Evolutionary conservation across 2,888 invertebrate species (phyloP), one percentile per base, ranked within the genome.

Genomic region (Polydrusus pterygomalis): DNA sequence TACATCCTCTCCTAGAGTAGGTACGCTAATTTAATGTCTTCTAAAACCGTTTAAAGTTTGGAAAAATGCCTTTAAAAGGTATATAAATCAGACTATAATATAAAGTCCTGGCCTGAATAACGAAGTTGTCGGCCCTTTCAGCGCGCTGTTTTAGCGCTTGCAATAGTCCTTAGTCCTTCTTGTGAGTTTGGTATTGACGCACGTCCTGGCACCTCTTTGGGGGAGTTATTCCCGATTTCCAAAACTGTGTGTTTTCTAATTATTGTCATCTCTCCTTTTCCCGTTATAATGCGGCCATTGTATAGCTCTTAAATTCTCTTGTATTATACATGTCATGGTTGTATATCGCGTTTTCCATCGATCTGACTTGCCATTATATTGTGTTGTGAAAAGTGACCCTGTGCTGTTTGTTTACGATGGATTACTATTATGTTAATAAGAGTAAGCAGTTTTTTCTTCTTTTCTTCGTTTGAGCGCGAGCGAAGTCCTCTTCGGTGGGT

Each of bases 381-480:
- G 73, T 78, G 75, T 72, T 56, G 75, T 78, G 75, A 71, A 78
- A 75, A 75, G 78, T 75, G 78, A 78, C 18, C 70, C 72, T 56
- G 71, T 73, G 70, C 72, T 75, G 70, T 72, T 75, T 43, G 70
- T 70, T 68, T 70, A 68, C 75, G 75, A 78, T 78, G 78, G 78
- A 78, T 78, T 75, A 77, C 77, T 74, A 70, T 78, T 75, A 78
- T 78, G 78, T 78, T 75, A 78, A 78, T 78, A 75, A 78, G 75
- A 69, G 78, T 78, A 78, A 78, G 78, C 75, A 69, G 65, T 77
- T 69, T 77, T 78, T 75, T 75, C 34, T 34, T 34, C 34, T 10
- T 34, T 10, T 70, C 64, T 73, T 67, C 30, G 30, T 56, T 77
- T 74, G 65, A 18, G 72, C 63, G 67, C 5, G 58, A 69, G 60